Base-by-base conservation (phyloP, 2,888 invertebrate genomes). In the Drosophila merina region DNA sequence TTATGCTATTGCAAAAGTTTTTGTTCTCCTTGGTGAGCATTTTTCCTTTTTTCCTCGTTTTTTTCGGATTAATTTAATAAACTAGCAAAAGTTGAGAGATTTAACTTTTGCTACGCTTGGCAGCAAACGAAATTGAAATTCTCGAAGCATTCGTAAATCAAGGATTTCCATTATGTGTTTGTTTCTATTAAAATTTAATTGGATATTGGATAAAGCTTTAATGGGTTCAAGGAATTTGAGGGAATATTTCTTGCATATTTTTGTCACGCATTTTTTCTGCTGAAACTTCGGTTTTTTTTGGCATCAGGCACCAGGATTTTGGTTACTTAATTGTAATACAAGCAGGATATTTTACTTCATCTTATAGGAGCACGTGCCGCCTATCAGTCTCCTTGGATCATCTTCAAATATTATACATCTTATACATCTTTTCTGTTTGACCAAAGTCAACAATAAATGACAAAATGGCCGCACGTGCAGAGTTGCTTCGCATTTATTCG, bases 381-480 rank as follows among this genome's bases (percentile, higher is more conserved):
- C 66, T 62, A 60, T 60, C 54, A 38, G 42, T 54, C 54, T 54
- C 9, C 38, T 28, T 9, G 51, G 51, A 64, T 64, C 59, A 50
- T 69, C 51, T 69, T 36, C 69, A 68, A 68, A 69, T 69, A 68
- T 69, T 69, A 38, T 58, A 44, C 70, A 64, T 52, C 64, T 45
- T 58, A 40, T 55, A 44, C 40, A 68, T 56, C 20, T 20, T 67
- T 47, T 70, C 47, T 71, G 60, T 71, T 71, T 59, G 69, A 40
- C 72, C 55, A 71, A 70, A 67, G 76, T 79, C 74, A 85, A 78
- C 71, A 66, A 68, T 72, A 75, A 51, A 45, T 66, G 77, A 44
- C 55, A 57, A 76, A 76, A 82, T 76, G 74, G 33, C 56, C 50
- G 68, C 81, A 86, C 86, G 86, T 86, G 86, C 80, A 33, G 26